Base-by-base conservation (phyloP, 2,797 vertebrate species). In the Gouania willdenowi region DNA sequence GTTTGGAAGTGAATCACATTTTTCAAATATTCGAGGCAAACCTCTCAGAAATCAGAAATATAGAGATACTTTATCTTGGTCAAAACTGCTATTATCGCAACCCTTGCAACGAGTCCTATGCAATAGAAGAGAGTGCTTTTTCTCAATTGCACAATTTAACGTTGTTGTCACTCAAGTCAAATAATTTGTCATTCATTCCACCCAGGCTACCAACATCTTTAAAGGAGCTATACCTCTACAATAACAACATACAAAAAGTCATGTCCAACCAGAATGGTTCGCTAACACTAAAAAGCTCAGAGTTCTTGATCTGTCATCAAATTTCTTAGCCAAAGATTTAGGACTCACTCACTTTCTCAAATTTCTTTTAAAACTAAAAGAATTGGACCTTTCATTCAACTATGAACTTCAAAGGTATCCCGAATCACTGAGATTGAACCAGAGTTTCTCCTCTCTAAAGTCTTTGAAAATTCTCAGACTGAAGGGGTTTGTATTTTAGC, bases 11-110 rank as follows among this genome's bases (percentile, higher is more conserved):
- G 8, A 98, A 98, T 77, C 74, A 12, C 14, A 95, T 98, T 52
- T 89, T 52, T 66, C 63, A 67, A 3, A 83, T 98, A 66, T 75
- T 45, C 3, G 90, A 81, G 67, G 55, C 60, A 16, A 94, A 91
- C 58, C 72, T 98, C 2, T 92, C 92, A 0, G 87, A 87, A 40
- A 69, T 98, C 24, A 42, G 16, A 24, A 91, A 90, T 32, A 51
- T 98, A 27, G 71, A 93, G 76, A 51, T 26, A 0, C 83, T 98
- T 46, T 97, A 94, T 31, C 83, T 98, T 1, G 92, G 96, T 29
- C 93, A 97, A 65, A 98, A 98, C 65, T 98, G 95, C 46, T 98
- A 98, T 69, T 96, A 83, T 60, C 88, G 95, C 36, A 98, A 98
- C 57, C 94, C 94, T 0, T 98, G 96, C 58, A 94, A 97, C 35